Conservation (phyloP, 2,888 invertebrate genomes). For the Ichneumon xanthorius region DNA sequence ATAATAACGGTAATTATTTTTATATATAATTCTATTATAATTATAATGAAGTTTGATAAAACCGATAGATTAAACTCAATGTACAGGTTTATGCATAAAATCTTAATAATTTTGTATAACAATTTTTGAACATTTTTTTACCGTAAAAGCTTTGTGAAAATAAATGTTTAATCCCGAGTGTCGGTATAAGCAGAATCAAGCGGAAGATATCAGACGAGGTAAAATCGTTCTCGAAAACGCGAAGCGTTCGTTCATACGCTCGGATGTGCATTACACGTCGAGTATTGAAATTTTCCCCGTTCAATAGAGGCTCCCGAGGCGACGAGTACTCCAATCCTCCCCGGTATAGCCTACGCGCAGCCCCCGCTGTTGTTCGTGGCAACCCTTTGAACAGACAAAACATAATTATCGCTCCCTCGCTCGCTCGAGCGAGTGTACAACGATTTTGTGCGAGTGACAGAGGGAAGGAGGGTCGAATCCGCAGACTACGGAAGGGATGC, state of each 20-base stretch:
- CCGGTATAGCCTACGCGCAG: not conserved
- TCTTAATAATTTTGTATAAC: no score
- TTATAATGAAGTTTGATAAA: no score
- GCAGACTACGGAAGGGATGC: constrained; percentile 60
- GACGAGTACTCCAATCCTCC: constrained; percentile 5
- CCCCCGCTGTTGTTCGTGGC: constrained; percentile 34
- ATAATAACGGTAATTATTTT: not conserved
- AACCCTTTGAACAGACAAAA: constrained; percentile 64
- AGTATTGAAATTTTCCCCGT: constrained; percentile 45
- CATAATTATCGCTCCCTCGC: constrained; percentile 63
- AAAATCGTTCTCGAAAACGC: constrained; percentile 1
- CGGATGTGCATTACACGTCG: constrained; percentile 30
- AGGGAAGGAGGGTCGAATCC: constrained; percentile 59
- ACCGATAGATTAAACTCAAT: no score
- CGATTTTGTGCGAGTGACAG: constrained; percentile 35
- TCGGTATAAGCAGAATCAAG: not conserved
- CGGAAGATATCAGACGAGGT: not conserved
- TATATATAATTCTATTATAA: no score
- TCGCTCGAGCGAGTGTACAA: constrained; percentile 21
- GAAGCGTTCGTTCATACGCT: constrained; percentile 35
- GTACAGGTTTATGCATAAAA: no score
- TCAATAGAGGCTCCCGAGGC: constrained; percentile 39
- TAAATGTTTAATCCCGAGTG: not conserved
- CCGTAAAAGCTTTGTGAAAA: not conserved
- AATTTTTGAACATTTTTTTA: not conserved